Percentiles rank a stretch among this genome's conserved stretches.
Conservation (phyloP, 2,888 invertebrate genomes). For the Brachyopa scutellaris region DNA sequence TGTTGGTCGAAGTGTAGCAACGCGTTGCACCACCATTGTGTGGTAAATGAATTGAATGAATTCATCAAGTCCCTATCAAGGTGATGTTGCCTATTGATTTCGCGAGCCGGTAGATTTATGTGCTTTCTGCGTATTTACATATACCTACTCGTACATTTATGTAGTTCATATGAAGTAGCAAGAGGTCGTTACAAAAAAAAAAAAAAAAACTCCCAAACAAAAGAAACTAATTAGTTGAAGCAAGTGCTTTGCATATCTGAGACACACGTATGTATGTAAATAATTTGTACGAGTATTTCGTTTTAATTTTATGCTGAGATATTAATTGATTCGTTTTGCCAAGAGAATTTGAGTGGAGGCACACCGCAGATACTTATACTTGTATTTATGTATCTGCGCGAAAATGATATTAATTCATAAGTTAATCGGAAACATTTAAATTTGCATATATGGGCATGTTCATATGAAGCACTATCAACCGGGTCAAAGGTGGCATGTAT, state of each 20-base stretch:
- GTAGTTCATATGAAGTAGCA: slow-evolving; percentile 8
- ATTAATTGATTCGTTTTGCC: not conserved
- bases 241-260: not conserved
- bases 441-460: too few species aligned
- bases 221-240: not conserved
- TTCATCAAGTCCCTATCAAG: slow-evolving; percentile 12
- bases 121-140: slow-evolving; percentile 6
- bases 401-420: not conserved
- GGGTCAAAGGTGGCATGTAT: too few species aligned
- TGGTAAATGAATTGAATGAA: not conserved
- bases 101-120: not conserved
- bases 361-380: too few species aligned
- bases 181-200: not conserved
- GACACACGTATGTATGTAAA: not conserved
- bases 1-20: slow-evolving; percentile 10
- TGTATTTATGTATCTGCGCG: too few species aligned
- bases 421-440: too few species aligned
- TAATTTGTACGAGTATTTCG: not conserved
- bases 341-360: too few species aligned
- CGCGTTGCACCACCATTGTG: slow-evolving; percentile 13
- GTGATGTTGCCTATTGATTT: slow-evolving; percentile 17
- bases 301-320: slow-evolving; percentile 15
- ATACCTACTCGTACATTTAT: not conserved
- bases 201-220: not conserved
- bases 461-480: too few species aligned